phyloP scores from a whole-genome alignment of 2,113 vertebrate species.

The Taxidea taxus region DNA sequence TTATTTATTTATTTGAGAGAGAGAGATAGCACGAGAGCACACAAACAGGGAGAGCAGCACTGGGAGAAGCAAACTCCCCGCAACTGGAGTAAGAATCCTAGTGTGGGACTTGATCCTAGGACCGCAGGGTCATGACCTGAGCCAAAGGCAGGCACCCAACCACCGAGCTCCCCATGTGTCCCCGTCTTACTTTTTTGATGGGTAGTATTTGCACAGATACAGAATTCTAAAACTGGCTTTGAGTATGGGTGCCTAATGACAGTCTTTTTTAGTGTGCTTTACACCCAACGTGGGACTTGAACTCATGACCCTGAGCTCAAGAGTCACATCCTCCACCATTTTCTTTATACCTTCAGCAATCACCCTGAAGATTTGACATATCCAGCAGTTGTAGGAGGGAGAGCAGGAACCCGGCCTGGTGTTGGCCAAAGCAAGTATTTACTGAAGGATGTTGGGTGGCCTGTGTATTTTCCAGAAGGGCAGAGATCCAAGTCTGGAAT shows the following conservation, averaged over 20 bases:
- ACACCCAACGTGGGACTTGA: not conserved
- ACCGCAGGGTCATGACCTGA: too few species aligned
- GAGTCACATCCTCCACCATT: not conserved
- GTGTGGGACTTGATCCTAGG: too few species aligned
- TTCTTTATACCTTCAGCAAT: not conserved
- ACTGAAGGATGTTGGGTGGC: not conserved
- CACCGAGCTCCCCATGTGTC: too few species aligned
- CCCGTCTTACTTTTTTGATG: not conserved
- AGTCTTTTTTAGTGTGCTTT: not conserved
- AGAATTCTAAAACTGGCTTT: not conserved
- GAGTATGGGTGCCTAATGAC: not conserved
- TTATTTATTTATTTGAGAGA: too few species aligned
- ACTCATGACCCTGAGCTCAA: not conserved
- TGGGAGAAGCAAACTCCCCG: too few species aligned
- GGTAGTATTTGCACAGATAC: not conserved
- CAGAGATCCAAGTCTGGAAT: not conserved
- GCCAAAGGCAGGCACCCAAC: too few species aligned
- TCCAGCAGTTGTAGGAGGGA: not conserved
- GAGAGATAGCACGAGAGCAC: too few species aligned
- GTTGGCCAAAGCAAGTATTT: not conserved
- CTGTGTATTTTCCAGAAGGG: not conserved
- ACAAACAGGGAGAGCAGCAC: too few species aligned
- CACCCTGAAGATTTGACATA: not conserved
- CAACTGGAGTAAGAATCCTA: too few species aligned
- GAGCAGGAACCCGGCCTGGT: not conserved